A percentile compares a stretch with the other conserved stretches of the same genome.
phyloP scores from a whole-genome alignment of 2,888 invertebrate species.

The Diadromus collaris region DNA sequence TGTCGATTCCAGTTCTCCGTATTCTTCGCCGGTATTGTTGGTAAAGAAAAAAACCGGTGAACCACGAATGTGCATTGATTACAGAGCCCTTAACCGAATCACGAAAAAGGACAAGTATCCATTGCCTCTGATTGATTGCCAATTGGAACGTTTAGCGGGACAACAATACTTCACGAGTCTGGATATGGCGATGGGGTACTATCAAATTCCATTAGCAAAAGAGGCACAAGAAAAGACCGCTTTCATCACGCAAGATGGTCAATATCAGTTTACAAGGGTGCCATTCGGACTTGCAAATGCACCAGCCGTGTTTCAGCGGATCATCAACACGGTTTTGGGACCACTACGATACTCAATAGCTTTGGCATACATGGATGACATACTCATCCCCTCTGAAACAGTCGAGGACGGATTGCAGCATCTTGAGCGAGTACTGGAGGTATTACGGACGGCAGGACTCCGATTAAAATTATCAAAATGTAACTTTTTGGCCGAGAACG shows the following conservation, averaged over 20 bases:
- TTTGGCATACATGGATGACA: slow-evolving; percentile 66
- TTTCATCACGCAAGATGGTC: slow-evolving; percentile 72
- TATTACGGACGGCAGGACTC: slow-evolving; percentile 35
- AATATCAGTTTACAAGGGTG: slow-evolving; percentile 73
- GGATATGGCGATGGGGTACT: slow-evolving; percentile 70
- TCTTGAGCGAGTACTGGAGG: slow-evolving; percentile 31
- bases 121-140: slow-evolving; percentile 65
- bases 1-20: too few relatives aligned
- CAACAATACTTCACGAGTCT: slow-evolving; percentile 68
- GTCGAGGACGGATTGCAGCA: slow-evolving; percentile 55
- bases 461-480: too few relatives aligned
- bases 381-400: slow-evolving; percentile 62
- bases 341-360: slow-evolving; percentile 14
- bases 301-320: slow-evolving; percentile 73
- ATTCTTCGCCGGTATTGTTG: too few relatives aligned
- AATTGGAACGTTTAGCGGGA: too few relatives aligned
- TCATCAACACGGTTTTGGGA: slow-evolving; percentile 68
- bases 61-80: too few relatives aligned
- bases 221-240: slow-evolving; percentile 71
- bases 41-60: too few relatives aligned
- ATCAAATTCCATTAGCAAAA: slow-evolving; percentile 72
- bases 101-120: slow-evolving; percentile 67
- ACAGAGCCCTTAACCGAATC: too few relatives aligned
- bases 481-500: too few relatives aligned
- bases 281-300: slow-evolving; percentile 78